Evolutionary conservation across 2,888 invertebrate species (phyloP), one percentile per base, ranked within the genome.

Genomic region (Neocrepidodera transversa): DNA sequence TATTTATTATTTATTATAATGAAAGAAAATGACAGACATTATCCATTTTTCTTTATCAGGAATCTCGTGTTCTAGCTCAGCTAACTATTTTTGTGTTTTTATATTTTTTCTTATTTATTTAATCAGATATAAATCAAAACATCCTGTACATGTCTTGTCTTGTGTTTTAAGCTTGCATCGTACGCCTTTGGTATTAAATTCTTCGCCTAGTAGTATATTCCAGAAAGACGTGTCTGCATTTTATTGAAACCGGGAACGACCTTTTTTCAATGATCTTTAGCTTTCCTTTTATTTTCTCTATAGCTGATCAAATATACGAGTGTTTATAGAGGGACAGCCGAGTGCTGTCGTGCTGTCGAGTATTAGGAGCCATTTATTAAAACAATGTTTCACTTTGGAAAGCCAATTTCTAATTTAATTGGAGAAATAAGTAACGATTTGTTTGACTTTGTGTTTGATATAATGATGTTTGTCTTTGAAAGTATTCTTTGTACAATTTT

Each of bases 231-330:
- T 69, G 71, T 65, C 67, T 67, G 32, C 61, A 64, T 66, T 70
- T 69, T 71, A 71, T 71, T 69, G 67, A 67, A n/a, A 69, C 59
- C 48, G 62, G 54, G 63, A 62, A 68, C 69, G 63, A 65, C 66
- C 68, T 63, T 69, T 71, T 67, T 66, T n/a, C n/a, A 67, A 63
- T 50, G 62, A 64, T 63, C 63, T 61, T 62, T 60, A 66, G 53
- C 65, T 58, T 57, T 62, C 63, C 23, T 47, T 62, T 58, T 65
- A 63, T 65, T 65, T 61, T 62, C 58, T 59, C 56, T 60, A 52
- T 63, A 52, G 55, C 58, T 63, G 55, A 63, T 56, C 62, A 69
- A 68, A 69, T 67, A 68, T 59, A 62, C 60, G 62, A 55, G 61
- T 63, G 65, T 63, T 63, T 55, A 57, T 58, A 54, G 55, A 59